Conservation (phyloP, 2,797 vertebrate genomes). For the Hyperoplus lanceolatus region DNA sequence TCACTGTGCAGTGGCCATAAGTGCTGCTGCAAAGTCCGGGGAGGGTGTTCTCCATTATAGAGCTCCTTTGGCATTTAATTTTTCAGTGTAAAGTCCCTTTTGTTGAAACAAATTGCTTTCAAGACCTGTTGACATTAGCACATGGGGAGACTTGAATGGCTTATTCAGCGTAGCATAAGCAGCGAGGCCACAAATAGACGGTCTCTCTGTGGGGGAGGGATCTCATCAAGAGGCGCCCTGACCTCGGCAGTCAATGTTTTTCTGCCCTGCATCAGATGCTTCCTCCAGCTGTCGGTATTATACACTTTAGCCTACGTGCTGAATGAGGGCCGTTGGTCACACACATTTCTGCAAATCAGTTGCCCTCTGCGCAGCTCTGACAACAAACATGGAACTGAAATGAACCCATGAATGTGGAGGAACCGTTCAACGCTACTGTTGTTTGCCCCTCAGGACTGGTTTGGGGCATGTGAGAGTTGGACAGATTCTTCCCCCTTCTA, state of each 20-base stretch:
- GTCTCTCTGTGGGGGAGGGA: constrained; percentile 34
- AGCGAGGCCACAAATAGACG: constrained; percentile 13
- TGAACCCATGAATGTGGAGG: background rate
- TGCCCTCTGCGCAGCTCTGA: constrained; percentile 4
- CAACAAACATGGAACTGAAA: constrained; percentile 25
- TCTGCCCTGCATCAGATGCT: constrained; percentile 45
- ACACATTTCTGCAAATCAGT: constrained; percentile 14
- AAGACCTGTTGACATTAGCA: constrained; percentile 41
- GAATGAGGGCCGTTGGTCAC: constrained; percentile 1
- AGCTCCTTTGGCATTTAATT: constrained; percentile 15
- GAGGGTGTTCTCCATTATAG: constrained; percentile 23
- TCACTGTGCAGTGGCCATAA: background rate
- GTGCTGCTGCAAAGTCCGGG: constrained; percentile 1
- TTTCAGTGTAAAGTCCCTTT: constrained; percentile 3
- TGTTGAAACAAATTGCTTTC: constrained; percentile 43
- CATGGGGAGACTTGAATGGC: constrained; percentile 10
- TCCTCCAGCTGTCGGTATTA: constrained; percentile 36
- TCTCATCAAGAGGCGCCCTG: background rate
- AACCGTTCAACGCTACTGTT: constrained; percentile 8
- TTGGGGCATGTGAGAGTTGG: background rate
- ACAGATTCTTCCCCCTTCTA: background rate
- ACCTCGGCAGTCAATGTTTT: constrained; percentile 3
- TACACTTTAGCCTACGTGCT: background rate
- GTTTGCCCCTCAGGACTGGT: background rate
- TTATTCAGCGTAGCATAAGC: constrained; percentile 13